Evolutionary conservation across 2,113 vertebrate species (phyloP).

Genomic region (Onychostoma macrolepis): DNA sequence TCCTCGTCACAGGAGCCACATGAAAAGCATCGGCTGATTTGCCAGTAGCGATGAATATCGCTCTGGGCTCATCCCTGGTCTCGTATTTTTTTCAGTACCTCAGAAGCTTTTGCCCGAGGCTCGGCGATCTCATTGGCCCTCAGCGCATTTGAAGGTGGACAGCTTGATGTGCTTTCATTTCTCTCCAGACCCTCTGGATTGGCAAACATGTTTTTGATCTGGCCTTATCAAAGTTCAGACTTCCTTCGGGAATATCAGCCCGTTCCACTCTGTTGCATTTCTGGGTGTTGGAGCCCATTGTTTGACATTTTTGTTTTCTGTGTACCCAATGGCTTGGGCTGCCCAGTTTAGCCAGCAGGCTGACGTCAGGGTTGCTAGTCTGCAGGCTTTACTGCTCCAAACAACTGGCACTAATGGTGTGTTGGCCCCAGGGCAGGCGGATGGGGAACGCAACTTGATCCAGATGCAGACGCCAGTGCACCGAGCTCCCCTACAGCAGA

Average conservation of each 20-base stretch:
- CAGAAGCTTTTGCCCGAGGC: slow-evolving; percentile 7
- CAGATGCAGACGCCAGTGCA: slow-evolving; percentile 39
- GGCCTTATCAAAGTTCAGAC: slow-evolving; percentile 11
- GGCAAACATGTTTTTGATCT: neutral
- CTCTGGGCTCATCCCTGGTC: neutral
- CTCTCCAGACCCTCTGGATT: slow-evolving; percentile 3
- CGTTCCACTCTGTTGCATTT: neutral
- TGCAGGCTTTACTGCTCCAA: slow-evolving; percentile 53
- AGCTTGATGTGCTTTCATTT: slow-evolving; percentile 12
- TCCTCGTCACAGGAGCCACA: neutral
- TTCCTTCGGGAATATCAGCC: neutral
- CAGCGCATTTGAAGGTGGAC: slow-evolving; percentile 4
- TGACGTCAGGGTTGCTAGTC: slow-evolving; percentile 50
- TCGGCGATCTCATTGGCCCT: neutral
- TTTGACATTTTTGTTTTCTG: slow-evolving; percentile 24
- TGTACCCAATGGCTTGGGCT: neutral
- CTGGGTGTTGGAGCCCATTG: slow-evolving; percentile 22
- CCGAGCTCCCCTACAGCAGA: slow-evolving; percentile 15
- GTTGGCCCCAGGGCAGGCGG: slow-evolving; percentile 35
- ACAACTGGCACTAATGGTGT: slow-evolving; percentile 54
- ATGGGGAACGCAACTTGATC: slow-evolving; percentile 39
- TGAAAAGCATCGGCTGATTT: neutral
- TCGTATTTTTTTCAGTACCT: neutral
- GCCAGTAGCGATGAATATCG: slow-evolving; percentile 1
- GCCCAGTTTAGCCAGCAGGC: slow-evolving; percentile 11